Evolutionary conservation across 2,888 invertebrate species (phyloP).

Genomic region (Graphium colonna): DNA sequence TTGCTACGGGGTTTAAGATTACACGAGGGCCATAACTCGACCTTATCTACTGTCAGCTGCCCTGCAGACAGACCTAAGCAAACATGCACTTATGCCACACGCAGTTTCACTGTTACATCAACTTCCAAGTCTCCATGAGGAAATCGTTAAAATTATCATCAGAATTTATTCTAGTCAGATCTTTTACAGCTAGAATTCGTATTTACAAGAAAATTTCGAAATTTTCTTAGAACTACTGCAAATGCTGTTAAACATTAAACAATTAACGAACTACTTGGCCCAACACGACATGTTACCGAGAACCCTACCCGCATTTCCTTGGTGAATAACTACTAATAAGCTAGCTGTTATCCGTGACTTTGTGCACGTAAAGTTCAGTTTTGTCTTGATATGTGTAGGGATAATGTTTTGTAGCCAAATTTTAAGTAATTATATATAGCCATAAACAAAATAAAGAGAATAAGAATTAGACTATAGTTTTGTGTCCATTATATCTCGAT

Average conservation of each 20-base stretch:
- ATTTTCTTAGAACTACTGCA: not conserved
- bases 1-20: constrained; percentile 14
- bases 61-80: constrained; percentile 14
- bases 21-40: constrained; percentile 14
- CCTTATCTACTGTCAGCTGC: constrained; percentile 15
- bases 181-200: not conserved
- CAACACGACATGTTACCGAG: too few relatives aligned
- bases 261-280: not conserved
- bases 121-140: not conserved
- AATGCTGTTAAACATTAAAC: not conserved
- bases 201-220: not conserved
- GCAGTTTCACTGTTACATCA: not conserved
- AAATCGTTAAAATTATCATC: not conserved
- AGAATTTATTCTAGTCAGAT: not conserved
- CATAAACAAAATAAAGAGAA: too few relatives aligned
- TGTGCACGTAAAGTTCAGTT: too few relatives aligned
- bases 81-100: constrained; percentile 18
- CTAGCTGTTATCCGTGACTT: too few relatives aligned
- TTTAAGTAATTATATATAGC: too few relatives aligned
- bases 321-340: too few relatives aligned
- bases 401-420: too few relatives aligned
- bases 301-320: too few relatives aligned
- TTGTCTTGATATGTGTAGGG: too few relatives aligned
- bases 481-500: too few relatives aligned
- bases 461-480: too few relatives aligned